Percentiles rank a stretch among this genome's conserved stretches.
Evolutionary conservation across 2,113 vertebrate genomes (phyloP).

Genomic region (Microcebus murinus): DNA sequence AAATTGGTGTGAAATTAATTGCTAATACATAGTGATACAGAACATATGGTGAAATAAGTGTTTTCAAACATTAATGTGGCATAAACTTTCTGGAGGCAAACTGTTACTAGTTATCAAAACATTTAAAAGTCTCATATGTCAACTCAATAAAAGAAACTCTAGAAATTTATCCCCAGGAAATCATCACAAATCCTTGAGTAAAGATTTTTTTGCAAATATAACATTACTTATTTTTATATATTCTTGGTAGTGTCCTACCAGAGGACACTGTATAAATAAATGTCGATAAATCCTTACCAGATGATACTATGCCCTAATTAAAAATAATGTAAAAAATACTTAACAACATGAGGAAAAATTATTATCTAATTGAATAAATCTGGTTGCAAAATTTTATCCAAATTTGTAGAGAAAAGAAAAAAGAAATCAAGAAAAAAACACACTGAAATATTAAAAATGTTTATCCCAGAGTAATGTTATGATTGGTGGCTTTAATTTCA

Average conservation of each 20-base stretch:
- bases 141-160: not conserved
- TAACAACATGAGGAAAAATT: not conserved
- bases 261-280: not conserved
- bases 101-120: slow-evolving; percentile 52
- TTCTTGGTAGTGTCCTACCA: not conserved
- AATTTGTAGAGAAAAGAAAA: not conserved
- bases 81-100: slow-evolving; percentile 42
- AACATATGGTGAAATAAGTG: slow-evolving; percentile 46
- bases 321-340: not conserved
- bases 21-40: not conserved
- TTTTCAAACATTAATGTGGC: slow-evolving; percentile 34
- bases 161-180: not conserved
- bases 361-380: not conserved
- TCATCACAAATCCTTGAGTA: not conserved
- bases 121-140: slow-evolving; percentile 33
- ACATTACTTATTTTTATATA: not conserved
- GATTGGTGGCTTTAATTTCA: not conserved
- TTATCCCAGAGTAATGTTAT: not conserved
- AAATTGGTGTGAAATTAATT: slow-evolving; percentile 43
- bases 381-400: not conserved
- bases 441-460: not conserved
- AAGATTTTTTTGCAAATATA: not conserved
- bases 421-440: not conserved
- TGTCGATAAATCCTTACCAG: not conserved
- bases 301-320: not conserved